These are phyloP conservation scores for Temnothorax nylanderi DNA, from an alignment of 1,140 invertebrate species.

Conservation along the genomic window DNA sequence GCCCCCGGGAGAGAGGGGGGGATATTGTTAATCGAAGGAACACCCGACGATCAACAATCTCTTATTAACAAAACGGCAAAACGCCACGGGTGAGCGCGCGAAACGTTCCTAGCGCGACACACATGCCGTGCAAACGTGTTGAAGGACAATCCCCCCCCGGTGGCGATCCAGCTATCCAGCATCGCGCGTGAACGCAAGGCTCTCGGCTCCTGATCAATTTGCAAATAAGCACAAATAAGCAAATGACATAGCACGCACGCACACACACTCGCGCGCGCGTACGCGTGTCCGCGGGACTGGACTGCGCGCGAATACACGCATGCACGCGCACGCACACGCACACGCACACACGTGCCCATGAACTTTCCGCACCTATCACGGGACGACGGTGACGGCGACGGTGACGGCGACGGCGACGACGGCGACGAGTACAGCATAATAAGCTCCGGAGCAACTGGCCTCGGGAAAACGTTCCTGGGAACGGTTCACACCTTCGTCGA, in stretches of 20 bases:
- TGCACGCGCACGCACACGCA: not conserved
- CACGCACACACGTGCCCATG: not conserved
- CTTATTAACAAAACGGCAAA: not conserved
- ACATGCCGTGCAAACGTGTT: too few relatives aligned
- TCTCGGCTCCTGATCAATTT: slow-evolving; percentile 55
- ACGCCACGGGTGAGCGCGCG: not conserved
- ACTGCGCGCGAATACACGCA: not conserved
- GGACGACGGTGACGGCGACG: not conserved
- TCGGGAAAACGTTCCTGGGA: not conserved
- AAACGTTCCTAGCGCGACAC: too few relatives aligned
- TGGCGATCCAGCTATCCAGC: not conserved
- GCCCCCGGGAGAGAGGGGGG: too few relatives aligned
- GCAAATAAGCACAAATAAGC: slow-evolving; percentile 59
- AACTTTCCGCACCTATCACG: slow-evolving; percentile 45
- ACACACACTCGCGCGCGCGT: not conserved
- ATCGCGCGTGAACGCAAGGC: slow-evolving; percentile 39
- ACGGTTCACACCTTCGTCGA: slow-evolving; percentile 5
- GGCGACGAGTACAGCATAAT: not conserved
- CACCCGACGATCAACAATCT: not conserved
- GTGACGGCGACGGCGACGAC: not conserved
- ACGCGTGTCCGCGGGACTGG: too few relatives aligned
- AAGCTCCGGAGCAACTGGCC: not conserved
- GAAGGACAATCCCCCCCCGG: slow-evolving; percentile 1
- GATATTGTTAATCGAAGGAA: not conserved
- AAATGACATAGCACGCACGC: slow-evolving; percentile 34